Base-by-base conservation (phyloP, 2,113 vertebrate genomes). In the Symphodus melops region DNA sequence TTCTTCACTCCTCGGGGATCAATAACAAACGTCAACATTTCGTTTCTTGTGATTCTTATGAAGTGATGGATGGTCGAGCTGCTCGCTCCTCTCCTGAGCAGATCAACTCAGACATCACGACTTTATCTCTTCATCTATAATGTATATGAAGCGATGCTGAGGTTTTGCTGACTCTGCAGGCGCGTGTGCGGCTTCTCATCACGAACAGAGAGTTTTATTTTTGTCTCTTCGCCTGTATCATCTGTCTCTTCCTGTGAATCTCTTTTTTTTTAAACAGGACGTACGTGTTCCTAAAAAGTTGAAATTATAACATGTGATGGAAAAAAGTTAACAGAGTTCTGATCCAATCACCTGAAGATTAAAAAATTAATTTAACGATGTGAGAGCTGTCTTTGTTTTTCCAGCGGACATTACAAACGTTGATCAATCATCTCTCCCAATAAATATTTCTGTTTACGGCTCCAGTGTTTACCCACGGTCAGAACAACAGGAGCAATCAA, bases 91-190 rank as follows among this genome's bases (percentile, higher is more conserved):
- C 3, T 53, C 41, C 33, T 19, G 28, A 10, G 4, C 12, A n/a
- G 61, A 74, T 79, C 55, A 63, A 68, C 46, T 44, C 48, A 51
- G 59, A 55, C 83, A 64, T 74, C 65, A 46, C 1, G 17, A 0
- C 0, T 77, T 84, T 44, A 63, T 73, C 63, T 66, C 57, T 61
- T 84, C 69, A 72, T 86, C 75, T 48, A 66, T 77, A 36, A 87
- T 79, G 53, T 17, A 75, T 74, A 75, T 74, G 67, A 73, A 65
- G 4, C 44, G 0, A 1, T 0, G 66, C 19, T 0, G 11, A 23
- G 41, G 68, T 39, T 48, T 58, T 63, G 76, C 81, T 84, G 83
- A 84, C 21, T 64, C 33, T n/a, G 28, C 81, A 52, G 51, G 60
- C 20, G 60, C 20, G 59, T 46, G 55, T 51, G 28, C 59, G 20